Evolutionary conservation across 2,797 vertebrate genomes (phyloP).

Genomic region (Vireo griseus): DNA sequence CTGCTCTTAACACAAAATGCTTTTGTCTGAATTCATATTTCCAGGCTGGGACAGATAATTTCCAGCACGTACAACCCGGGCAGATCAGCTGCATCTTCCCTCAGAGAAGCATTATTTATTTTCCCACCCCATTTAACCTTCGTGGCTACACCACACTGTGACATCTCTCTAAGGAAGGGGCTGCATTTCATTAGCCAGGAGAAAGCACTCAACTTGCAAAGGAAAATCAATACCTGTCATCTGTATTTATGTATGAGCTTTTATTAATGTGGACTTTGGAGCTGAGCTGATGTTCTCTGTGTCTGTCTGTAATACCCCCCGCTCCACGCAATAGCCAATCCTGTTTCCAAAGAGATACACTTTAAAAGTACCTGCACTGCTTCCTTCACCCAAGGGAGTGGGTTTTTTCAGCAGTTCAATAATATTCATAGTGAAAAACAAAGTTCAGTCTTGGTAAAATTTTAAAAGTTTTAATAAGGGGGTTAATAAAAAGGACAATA

Average conservation of each 20-base stretch:
- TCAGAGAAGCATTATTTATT: not conserved
- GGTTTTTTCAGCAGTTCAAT: not conserved
- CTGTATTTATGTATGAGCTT: not conserved
- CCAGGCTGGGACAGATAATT: not conserved
- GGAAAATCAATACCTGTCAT: constrained; percentile 26
- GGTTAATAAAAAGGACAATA: too few relatives aligned
- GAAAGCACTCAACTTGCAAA: not conserved
- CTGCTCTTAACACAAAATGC: not conserved
- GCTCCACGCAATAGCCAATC: not conserved
- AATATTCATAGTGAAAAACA: not conserved
- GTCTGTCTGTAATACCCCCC: not conserved
- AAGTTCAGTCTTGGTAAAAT: too few relatives aligned
- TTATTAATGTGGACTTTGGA: not conserved
- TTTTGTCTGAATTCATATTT: not conserved
- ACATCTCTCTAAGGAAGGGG: not conserved
- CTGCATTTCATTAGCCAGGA: not conserved
- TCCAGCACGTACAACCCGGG: not conserved
- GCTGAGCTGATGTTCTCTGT: not conserved
- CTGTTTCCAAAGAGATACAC: not conserved
- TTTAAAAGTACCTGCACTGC: not conserved
- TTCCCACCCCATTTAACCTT: not conserved
- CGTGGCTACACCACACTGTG: rapidly evolving
- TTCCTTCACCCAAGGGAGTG: not conserved
- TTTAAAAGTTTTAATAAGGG: too few relatives aligned
- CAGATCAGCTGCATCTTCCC: not conserved